These are phyloP conservation scores for Callipepla squamata DNA, from an alignment of 2,113 vertebrate species.

Conservation along the genomic window DNA sequence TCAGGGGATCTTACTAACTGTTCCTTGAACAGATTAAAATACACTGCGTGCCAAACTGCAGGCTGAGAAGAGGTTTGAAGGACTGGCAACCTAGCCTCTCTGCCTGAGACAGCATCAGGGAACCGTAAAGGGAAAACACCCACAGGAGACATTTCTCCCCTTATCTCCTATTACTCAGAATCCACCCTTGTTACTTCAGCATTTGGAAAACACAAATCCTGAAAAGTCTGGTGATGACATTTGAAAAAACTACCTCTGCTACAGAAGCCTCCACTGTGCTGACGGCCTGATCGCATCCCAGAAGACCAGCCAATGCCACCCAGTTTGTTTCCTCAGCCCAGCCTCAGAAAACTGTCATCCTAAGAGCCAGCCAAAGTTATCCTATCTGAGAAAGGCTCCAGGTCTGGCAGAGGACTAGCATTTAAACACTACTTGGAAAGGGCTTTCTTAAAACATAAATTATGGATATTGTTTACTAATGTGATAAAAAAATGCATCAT, in stretches of 20 bases:
- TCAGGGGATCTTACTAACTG: no score
- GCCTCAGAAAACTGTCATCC: not conserved
- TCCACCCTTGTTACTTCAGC: not conserved
- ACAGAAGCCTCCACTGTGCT: not conserved
- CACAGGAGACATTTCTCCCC: not conserved
- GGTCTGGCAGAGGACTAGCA: not conserved
- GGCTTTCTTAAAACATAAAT: not conserved
- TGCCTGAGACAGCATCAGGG: not conserved
- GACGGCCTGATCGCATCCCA: not conserved
- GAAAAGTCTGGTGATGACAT: not conserved
- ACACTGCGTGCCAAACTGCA: not conserved
- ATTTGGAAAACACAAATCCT: not conserved
- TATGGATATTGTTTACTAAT: not conserved
- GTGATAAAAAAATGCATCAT: not conserved
- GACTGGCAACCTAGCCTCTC: not conserved
- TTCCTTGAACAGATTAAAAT: no score
- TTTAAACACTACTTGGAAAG: not conserved
- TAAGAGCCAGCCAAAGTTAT: not conserved
- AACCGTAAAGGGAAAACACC: not conserved
- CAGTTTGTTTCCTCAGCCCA: not conserved
- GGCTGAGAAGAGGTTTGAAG: not conserved
- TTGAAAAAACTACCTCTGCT: not conserved
- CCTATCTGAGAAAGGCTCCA: not conserved
- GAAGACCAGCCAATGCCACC: not conserved
- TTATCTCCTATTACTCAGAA: not conserved